Conservation (phyloP, 2,888 invertebrate species). For the Molorchus minor region DNA sequence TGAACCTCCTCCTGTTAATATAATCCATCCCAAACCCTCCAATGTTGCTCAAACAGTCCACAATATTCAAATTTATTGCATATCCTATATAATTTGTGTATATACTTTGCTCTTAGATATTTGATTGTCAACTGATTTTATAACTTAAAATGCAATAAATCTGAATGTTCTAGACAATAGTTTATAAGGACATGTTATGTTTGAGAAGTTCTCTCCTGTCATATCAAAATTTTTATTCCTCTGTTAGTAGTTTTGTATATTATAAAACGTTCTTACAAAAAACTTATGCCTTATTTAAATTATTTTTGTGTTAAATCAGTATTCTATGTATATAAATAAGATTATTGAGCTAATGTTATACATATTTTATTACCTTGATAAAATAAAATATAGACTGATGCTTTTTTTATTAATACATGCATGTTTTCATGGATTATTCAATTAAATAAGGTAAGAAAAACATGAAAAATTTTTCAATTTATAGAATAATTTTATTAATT, state of each 20-base stretch:
- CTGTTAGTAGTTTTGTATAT: constrained; percentile 28
- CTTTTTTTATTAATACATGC: constrained; percentile 56
- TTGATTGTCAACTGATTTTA: constrained; percentile 31
- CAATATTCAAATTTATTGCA: constrained; percentile 41
- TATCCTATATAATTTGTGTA: constrained; percentile 39
- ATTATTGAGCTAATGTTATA: constrained; percentile 47
- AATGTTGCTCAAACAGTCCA: constrained; percentile 53
- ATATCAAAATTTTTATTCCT: constrained; percentile 42
- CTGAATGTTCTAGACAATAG: constrained; percentile 48
- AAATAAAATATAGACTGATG: constrained; percentile 58
- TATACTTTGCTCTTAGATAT: constrained; percentile 33
- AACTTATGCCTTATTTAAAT: constrained; percentile 40
- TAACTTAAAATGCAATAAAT: constrained; percentile 35
- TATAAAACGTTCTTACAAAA: constrained; percentile 27
- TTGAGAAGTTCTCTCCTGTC: constrained; percentile 36
- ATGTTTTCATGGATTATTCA: constrained; percentile 48
- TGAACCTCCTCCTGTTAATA: constrained; percentile 75
- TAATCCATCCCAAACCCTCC: constrained; percentile 73
- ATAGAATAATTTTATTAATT: too few species aligned
- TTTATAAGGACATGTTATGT: constrained; percentile 19
- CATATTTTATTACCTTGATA: constrained; percentile 54
- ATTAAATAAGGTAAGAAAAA: constrained; percentile 46
- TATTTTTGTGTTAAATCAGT: constrained; percentile 52
- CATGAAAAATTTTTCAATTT: neutral
- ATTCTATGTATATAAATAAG: constrained; percentile 49